A percentile compares a stretch with the other conserved stretches of the same genome.
Evolutionary conservation across 1,140 invertebrate genomes (phyloP).

Genomic region (Sarcophaga bullata): DNA sequence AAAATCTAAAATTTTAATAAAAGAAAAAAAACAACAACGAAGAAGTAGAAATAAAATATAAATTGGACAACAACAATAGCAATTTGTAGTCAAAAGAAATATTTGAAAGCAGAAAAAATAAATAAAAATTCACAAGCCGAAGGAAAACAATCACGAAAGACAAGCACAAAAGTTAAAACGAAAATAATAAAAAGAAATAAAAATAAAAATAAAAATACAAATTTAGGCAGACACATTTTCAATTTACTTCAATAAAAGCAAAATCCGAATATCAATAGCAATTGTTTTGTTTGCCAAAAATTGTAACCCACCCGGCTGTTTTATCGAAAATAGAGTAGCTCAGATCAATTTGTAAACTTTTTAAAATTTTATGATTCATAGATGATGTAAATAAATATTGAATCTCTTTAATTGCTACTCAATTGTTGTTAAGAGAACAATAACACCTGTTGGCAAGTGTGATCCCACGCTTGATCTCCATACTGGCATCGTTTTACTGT

Average conservation of each 20-base stretch:
- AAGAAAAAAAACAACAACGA: not conserved
- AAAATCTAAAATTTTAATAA: not conserved
- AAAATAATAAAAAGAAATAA: not conserved
- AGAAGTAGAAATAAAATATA: not conserved
- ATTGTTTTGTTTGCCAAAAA: not conserved
- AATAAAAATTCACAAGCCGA: not conserved
- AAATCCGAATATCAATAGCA: not conserved
- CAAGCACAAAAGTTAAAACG: not conserved
- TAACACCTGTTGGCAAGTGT: too few species aligned
- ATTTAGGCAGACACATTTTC: not conserved
- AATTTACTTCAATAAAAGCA: too few species aligned
- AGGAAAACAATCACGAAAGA: not conserved
- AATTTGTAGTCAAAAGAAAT: not conserved
- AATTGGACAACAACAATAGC: not conserved
- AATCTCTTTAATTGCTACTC: too few species aligned
- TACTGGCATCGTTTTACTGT: too few species aligned
- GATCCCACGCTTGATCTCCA: too few species aligned
- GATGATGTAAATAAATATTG: too few species aligned
- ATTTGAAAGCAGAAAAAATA: not conserved
- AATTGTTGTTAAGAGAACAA: too few species aligned
- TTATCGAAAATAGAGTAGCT: too few species aligned
- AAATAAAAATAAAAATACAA: too few species aligned
- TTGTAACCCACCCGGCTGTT: not conserved
- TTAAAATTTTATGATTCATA: too few species aligned
- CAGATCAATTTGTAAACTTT: too few species aligned